Conservation (phyloP, 2,113 vertebrate genomes). For the Halcyon malimbica region DNA sequence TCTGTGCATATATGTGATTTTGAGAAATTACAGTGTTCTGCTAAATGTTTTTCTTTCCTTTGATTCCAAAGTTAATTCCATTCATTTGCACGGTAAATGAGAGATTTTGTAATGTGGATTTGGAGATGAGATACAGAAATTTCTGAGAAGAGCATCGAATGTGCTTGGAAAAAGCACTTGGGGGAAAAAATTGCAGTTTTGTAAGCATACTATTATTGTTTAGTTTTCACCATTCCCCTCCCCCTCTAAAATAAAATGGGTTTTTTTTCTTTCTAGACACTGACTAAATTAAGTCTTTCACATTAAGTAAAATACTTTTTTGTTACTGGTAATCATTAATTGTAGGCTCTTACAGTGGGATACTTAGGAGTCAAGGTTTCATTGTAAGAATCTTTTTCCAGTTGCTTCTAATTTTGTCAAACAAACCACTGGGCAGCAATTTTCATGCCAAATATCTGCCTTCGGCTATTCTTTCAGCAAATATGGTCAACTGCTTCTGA, state of each 20-base stretch:
- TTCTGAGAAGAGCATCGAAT: background rate
- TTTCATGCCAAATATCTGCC: slow-evolving; percentile 42
- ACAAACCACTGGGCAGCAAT: slow-evolving; percentile 22
- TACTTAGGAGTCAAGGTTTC: background rate
- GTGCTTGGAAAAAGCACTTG: background rate
- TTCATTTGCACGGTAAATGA: slow-evolving; percentile 33
- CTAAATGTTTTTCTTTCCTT: background rate
- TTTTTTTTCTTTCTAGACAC: background rate
- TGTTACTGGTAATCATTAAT: background rate
- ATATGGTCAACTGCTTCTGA: slow-evolving; percentile 19
- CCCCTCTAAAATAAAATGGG: background rate
- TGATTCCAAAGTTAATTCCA: slow-evolving; percentile 39
- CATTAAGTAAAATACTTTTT: background rate
- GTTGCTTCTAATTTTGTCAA: slow-evolving; percentile 6
- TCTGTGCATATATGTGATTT: background rate
- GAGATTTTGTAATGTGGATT: background rate
- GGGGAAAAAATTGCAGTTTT: background rate
- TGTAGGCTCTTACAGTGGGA: background rate
- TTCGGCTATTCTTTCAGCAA: slow-evolving; percentile 33
- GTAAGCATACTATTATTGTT: background rate
- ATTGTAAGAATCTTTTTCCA: background rate
- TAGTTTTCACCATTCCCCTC: background rate
- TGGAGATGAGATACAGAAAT: background rate
- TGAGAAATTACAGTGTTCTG: slow-evolving; percentile 11
- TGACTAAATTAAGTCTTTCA: background rate